Evolutionary conservation across 2,113 vertebrate genomes (phyloP).

Genomic region (Semicossyphus pulcher): DNA sequence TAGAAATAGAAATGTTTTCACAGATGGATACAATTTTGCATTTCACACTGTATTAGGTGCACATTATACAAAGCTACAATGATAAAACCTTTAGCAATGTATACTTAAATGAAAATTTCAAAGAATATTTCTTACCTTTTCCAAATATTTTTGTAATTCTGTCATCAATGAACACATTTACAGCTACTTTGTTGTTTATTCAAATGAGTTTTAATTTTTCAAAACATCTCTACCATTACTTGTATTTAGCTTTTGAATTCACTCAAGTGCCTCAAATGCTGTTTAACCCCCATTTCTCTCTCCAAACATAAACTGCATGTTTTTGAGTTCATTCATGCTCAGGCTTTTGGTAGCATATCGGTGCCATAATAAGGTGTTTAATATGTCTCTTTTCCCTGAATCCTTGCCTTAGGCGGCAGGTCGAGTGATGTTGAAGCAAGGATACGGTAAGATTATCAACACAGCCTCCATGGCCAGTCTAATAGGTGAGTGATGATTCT

Average conservation of each 20-base stretch:
- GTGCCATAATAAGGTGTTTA: conserved; percentile 79
- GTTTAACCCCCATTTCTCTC: background rate
- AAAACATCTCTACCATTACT: background rate
- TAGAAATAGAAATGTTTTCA: no score
- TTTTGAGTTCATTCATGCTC: conserved; percentile 76
- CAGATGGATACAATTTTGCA: no score
- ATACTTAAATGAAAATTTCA: no score
- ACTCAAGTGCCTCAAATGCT: background rate
- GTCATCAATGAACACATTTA: no score
- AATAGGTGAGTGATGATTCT: conserved; percentile 94
- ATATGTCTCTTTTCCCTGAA: conserved; percentile 86
- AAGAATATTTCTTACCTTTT: no score
- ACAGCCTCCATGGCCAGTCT: conserved; percentile 95
- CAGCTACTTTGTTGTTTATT: no score
- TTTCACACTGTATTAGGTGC: no score
- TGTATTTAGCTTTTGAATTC: conserved; percentile 1
- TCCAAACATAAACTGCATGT: conserved; percentile 26
- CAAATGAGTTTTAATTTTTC: no score
- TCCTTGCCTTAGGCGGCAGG: conserved; percentile 91
- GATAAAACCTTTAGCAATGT: no score
- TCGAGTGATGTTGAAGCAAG: conserved; percentile 94
- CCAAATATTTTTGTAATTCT: no score
- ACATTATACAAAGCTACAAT: no score
- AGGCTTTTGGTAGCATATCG: conserved; percentile 85
- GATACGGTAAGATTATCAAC: conserved; percentile 97